These are phyloP conservation scores for Leptopilina clavipes DNA, from an alignment of 1,140 invertebrate species.

Conservation along the genomic window DNA sequence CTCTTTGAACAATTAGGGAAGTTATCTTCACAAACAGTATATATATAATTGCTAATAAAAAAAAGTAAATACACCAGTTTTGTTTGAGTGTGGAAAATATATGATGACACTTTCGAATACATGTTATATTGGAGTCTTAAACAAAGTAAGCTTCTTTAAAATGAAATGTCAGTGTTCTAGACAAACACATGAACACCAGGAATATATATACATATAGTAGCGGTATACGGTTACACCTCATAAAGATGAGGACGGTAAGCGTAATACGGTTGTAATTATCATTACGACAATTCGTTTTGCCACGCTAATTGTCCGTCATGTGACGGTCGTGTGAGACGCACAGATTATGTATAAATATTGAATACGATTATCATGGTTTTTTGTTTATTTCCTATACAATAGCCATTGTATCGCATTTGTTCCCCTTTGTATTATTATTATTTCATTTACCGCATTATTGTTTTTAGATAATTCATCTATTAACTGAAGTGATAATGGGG, in stretches of 20 bases:
- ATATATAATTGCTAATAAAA: not conserved
- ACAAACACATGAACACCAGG: not conserved
- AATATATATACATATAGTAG: not conserved
- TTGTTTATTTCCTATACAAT: too few relatives aligned
- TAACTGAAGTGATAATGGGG: too few relatives aligned
- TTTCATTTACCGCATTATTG: too few relatives aligned
- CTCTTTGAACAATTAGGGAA: too few relatives aligned
- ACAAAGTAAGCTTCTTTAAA: conserved; percentile 24
- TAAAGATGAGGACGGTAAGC: conserved; percentile 28
- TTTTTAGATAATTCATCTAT: too few relatives aligned
- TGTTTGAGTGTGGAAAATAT: conserved; percentile 15
- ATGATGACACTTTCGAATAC: conserved; percentile 13
- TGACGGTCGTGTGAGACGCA: not conserved
- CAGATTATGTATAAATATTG: not conserved
- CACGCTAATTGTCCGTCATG: conserved; percentile 25
- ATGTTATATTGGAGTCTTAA: conserved; percentile 2
- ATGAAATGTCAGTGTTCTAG: conserved; percentile 24
- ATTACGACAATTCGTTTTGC: conserved; percentile 33
- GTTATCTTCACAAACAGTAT: not conserved
- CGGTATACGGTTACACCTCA: conserved; percentile 32
- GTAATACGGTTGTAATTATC: conserved; percentile 14
- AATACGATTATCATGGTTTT: too few relatives aligned
- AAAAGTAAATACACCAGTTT: not conserved
- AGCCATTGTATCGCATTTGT: too few relatives aligned
- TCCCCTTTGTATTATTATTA: too few relatives aligned